These are phyloP conservation scores for Amphiprion clarkii DNA, from an alignment of 2,797 vertebrate species.

Conservation along the genomic window DNA sequence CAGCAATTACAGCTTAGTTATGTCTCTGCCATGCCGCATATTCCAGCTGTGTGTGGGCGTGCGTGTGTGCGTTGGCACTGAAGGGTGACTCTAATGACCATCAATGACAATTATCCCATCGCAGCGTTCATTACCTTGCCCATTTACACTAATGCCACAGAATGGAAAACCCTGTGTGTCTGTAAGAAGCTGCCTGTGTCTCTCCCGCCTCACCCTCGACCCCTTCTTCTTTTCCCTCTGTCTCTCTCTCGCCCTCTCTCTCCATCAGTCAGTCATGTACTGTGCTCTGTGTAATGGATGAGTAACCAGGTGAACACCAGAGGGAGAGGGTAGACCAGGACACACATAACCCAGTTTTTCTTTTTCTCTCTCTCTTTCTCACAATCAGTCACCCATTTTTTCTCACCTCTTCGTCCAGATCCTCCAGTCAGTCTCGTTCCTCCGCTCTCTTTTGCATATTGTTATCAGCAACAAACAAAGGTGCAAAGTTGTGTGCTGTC, in stretches of 20 bases:
- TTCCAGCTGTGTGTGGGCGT: constrained; percentile 63
- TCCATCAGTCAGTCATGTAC: constrained; percentile 79
- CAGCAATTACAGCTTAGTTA: constrained; percentile 83
- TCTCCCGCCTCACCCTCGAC: constrained; percentile 21
- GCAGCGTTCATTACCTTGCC: constrained; percentile 76
- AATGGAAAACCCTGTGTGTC: constrained; percentile 63
- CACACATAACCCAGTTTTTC: constrained; percentile 58
- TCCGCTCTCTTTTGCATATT: constrained; percentile 57
- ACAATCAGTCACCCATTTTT: constrained; percentile 8
- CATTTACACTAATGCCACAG: constrained; percentile 73
- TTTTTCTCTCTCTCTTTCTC: constrained; percentile 34
- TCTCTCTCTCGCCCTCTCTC: constrained; percentile 36
- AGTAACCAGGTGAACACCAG: constrained; percentile 94
- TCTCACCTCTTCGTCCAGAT: constrained; percentile 32
- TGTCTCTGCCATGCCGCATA: constrained; percentile 78
- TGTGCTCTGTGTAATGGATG: constrained; percentile 82
- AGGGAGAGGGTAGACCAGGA: constrained; percentile 85
- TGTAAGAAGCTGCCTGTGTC: constrained; percentile 45
- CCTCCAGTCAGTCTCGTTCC: constrained; percentile 19
- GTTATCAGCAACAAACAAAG: constrained; percentile 58
- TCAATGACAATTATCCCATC: constrained; percentile 82
- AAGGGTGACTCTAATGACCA: constrained; percentile 81
- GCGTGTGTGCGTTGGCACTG: constrained; percentile 37
- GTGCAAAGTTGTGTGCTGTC: constrained; percentile 59
- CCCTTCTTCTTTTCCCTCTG: constrained; percentile 2